Evolutionary conservation across 2,888 invertebrate genomes (phyloP).

Genomic region (Theretra japonica): DNA sequence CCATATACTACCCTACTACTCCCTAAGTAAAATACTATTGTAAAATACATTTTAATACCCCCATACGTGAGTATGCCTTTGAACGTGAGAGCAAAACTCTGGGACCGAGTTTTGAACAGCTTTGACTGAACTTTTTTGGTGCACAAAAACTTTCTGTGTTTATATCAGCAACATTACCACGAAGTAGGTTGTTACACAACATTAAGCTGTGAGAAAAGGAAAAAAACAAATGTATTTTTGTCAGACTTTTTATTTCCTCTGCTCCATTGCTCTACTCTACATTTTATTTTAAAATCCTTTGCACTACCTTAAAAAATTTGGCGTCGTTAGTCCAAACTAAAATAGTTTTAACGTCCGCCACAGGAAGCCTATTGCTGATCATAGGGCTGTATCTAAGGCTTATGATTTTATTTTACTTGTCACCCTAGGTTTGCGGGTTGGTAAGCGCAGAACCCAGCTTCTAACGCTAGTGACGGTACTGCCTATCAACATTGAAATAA

Average conservation of each 20-base stretch:
- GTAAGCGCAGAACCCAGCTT: too few species aligned
- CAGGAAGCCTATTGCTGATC: too few species aligned
- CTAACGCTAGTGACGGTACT: too few species aligned
- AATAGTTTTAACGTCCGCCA: too few species aligned
- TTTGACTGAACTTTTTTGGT: background rate
- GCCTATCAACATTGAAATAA: too few species aligned
- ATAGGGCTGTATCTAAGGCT: too few species aligned
- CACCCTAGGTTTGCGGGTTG: too few species aligned
- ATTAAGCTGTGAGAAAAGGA: background rate
- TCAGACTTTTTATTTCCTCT: background rate
- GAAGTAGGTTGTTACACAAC: constrained; percentile 6
- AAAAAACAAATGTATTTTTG: background rate
- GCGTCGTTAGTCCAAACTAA: too few species aligned
- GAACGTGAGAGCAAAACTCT: background rate
- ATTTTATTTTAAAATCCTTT: background rate
- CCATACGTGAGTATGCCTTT: background rate
- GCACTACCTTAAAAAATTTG: too few species aligned
- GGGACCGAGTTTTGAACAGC: background rate
- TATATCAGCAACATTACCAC: background rate
- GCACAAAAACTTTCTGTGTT: background rate
- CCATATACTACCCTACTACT: too few species aligned
- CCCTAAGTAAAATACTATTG: background rate
- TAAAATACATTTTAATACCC: background rate
- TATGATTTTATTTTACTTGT: too few species aligned
- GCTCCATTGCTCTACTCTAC: too few species aligned